Evolutionary conservation across 1,140 invertebrate genomes (phyloP).

Genomic region (Phymastichus coffea): DNA sequence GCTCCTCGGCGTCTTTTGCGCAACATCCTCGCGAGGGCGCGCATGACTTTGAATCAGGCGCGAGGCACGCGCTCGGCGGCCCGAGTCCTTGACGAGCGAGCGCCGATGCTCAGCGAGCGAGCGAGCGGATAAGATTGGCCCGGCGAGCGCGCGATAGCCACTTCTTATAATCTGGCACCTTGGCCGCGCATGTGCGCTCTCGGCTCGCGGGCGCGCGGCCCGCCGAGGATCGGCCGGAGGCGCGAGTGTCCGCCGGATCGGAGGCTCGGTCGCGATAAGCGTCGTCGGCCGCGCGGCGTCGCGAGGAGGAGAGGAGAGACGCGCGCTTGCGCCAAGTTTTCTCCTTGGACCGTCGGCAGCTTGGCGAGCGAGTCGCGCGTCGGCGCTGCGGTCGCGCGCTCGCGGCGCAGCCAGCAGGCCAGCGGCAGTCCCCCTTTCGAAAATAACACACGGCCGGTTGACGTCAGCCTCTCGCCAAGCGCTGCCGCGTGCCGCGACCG

Average conservation of each 20-base stretch:
- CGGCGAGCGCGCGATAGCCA: no score
- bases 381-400: slow-evolving; percentile 33
- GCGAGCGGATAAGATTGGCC: neutral
- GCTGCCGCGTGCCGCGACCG: neutral
- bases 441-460: slow-evolving; percentile 56
- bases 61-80: slow-evolving; percentile 10
- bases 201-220: neutral
- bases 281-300: neutral
- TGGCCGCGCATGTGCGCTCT: no score
- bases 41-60: slow-evolving; percentile 8
- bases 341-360: slow-evolving; percentile 29
- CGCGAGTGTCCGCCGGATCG: no score
- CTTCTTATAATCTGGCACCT: no score
- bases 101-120: neutral
- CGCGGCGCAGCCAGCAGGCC: neutral
- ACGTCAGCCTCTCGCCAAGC: slow-evolving; percentile 46
- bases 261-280: no score
- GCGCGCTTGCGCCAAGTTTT: slow-evolving; percentile 29
- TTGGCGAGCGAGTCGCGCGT: slow-evolving; percentile 39
- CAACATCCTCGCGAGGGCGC: neutral
- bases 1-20: slow-evolving; percentile 2
- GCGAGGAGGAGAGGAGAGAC: neutral
- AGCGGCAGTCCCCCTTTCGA: slow-evolving; percentile 46
- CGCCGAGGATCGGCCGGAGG: slow-evolving; percentile 8
- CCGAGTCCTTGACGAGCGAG: slow-evolving; percentile 6